Conservation (phyloP, 2,888 invertebrate species). For the Chymomyza amoena region DNA sequence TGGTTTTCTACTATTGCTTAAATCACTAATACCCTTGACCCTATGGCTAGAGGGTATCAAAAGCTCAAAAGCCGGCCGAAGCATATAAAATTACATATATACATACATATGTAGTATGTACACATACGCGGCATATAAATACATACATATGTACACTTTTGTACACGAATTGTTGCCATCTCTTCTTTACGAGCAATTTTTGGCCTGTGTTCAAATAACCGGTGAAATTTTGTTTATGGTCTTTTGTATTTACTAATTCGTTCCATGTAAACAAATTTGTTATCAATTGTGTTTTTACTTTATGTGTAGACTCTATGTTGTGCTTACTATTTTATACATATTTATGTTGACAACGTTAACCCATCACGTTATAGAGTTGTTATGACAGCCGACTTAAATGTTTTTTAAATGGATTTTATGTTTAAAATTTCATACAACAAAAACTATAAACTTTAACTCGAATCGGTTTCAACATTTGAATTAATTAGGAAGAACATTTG, state of each 20-base stretch:
- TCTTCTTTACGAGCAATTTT: not conserved
- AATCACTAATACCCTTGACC: no score
- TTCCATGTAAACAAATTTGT: not conserved
- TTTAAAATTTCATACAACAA: not conserved
- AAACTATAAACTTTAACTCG: slow-evolving; percentile 1
- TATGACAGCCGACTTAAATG: no score
- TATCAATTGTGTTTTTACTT: not conserved
- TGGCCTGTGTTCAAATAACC: not conserved
- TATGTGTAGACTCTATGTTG: not conserved
- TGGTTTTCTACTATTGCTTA: no score
- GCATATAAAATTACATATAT: no score
- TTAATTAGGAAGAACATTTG: slow-evolving; percentile 51
- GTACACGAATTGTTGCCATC: not conserved
- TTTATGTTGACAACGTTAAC: no score
- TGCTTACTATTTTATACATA: not conserved
- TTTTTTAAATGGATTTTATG: no score
- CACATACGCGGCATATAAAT: no score
- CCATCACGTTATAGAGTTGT: no score
- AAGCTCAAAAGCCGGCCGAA: not conserved
- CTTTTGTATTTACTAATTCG: not conserved
- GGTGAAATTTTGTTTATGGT: not conserved
- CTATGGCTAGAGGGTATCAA: not conserved
- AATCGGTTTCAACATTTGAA: slow-evolving; percentile 35
- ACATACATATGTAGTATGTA: no score
- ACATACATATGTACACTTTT: no score